Conservation (phyloP, 2,797 vertebrate species). For the Gila robusta region DNA sequence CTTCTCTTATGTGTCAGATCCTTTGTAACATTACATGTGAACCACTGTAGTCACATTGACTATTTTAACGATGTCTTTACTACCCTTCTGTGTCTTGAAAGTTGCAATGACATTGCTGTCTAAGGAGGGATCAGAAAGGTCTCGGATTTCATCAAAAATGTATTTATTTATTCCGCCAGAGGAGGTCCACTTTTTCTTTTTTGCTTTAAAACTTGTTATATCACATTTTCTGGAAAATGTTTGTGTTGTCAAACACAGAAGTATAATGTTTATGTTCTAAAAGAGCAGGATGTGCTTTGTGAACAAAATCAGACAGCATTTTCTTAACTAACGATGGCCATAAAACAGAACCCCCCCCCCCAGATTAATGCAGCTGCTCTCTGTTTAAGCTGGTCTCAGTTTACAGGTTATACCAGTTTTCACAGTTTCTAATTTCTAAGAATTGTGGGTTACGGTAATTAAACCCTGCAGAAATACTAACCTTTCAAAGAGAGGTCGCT, state of each 20-base stretch:
- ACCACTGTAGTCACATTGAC: too few relatives aligned
- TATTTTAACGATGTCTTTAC: too few relatives aligned
- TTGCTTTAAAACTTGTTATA: neutral
- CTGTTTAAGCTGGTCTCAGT: slow-evolving; percentile 61
- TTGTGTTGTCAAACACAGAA: neutral
- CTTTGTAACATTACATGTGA: too few relatives aligned
- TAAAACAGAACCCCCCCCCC: slow-evolving; percentile 66
- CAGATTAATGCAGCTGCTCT: slow-evolving; percentile 72
- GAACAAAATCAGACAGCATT: slow-evolving; percentile 66
- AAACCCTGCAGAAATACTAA: slow-evolving; percentile 52
- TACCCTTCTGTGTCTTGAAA: too few relatives aligned
- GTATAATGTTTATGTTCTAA: neutral
- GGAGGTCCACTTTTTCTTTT: neutral
- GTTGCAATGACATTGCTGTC: too few relatives aligned
- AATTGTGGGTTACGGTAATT: slow-evolving; percentile 67
- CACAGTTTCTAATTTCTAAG: slow-evolving; percentile 67
- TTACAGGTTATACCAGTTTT: slow-evolving; percentile 69
- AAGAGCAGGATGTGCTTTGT: slow-evolving; percentile 60
- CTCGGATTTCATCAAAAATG: too few relatives aligned
- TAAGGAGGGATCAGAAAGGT: too few relatives aligned
- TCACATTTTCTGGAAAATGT: neutral
- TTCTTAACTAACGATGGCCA: slow-evolving; percentile 65
- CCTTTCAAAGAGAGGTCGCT: slow-evolving; percentile 46
- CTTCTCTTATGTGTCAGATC: too few relatives aligned
- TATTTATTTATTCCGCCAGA: neutral